Evolutionary conservation across 2,888 invertebrate species (phyloP), one percentile per base, ranked within the genome.

Genomic region (Torymus aiolomorphi): DNA sequence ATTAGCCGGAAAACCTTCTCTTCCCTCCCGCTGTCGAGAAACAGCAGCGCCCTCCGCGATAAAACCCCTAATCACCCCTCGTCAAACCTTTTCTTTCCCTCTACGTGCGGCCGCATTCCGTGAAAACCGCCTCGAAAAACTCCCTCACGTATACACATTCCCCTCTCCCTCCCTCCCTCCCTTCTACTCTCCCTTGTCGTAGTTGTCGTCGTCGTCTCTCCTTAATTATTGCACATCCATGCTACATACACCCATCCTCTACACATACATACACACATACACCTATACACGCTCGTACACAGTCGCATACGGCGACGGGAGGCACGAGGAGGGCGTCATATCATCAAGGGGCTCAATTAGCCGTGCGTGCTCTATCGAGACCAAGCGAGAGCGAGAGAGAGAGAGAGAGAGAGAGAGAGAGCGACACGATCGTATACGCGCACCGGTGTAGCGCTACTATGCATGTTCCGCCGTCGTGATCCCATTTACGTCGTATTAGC

Each of bases 401-500:
- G n/a, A n/a, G n/a, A n/a, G n/a, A n/a, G n/a, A n/a, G 31, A 31
- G 31, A 31, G 31, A 31, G 42, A 42, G 42, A 42, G 42, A 42
- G 42, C 63, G 71, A 56, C 79, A 71, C 72, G 62, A 52, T 42
- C 63, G 59, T 31, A 16, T 59, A 80, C 42, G 82, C 83, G 84
- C n/a, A n/a, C 85, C 86, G 86, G 86, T 84, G 87, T 87, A 86
- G 86, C 42, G 42, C 42, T 42, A 42, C 86, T 86, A 87, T 87
- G 86, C 86, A 86, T 85, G 87, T 86, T 87, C 85, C 85, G 86
- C 87, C 87, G 86, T 88, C 87, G 88, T 88, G 86, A 88, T 88
- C 87, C 86, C 87, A 88, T 88, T 88, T 88, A 87, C 85, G 86
- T 86, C 85, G 86, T 85, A 88, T 88, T 88, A 88, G 87, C 70